phyloP scores from a whole-genome alignment of 2,888 invertebrate genomes.

The Zeuzera pyrina region DNA sequence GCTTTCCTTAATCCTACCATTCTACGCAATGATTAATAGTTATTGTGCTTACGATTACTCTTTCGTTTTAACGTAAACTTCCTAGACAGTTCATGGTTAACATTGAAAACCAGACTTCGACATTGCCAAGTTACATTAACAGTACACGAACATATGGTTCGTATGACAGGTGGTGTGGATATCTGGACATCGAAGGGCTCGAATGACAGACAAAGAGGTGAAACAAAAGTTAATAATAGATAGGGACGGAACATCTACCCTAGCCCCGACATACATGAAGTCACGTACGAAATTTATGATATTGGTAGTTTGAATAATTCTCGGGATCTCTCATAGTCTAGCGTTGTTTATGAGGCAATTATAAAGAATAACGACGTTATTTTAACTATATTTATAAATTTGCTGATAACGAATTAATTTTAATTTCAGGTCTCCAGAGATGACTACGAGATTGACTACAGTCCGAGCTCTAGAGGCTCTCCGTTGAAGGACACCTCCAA shows the following conservation, averaged over 20 bases:
- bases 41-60: constrained; percentile 2
- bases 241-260: constrained; percentile 29
- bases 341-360: constrained; percentile 24
- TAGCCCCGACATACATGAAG: constrained; percentile 22
- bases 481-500: constrained; percentile 64
- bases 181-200: constrained; percentile 57
- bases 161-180: constrained; percentile 53
- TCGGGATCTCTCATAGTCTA: constrained; percentile 24
- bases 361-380: constrained; percentile 13
- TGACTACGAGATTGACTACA: constrained; percentile 61
- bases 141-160: constrained; percentile 32
- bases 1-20: background rate
- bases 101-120: background rate
- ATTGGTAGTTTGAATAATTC: constrained; percentile 43
- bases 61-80: constrained; percentile 31
- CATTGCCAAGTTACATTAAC: constrained; percentile 2
- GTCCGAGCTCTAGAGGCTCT: constrained; percentile 54
- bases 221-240: constrained; percentile 29
- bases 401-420: constrained; percentile 20
- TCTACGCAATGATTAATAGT: constrained; percentile 1
- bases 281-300: constrained; percentile 39
- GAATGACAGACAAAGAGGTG: constrained; percentile 34
- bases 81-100: constrained; percentile 40
- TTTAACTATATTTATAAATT: constrained; percentile 4
- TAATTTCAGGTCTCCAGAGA: constrained; percentile 62